Evolutionary conservation across 2,888 invertebrate genomes (phyloP).

Genomic region (Lasioglossum villosulum): DNA sequence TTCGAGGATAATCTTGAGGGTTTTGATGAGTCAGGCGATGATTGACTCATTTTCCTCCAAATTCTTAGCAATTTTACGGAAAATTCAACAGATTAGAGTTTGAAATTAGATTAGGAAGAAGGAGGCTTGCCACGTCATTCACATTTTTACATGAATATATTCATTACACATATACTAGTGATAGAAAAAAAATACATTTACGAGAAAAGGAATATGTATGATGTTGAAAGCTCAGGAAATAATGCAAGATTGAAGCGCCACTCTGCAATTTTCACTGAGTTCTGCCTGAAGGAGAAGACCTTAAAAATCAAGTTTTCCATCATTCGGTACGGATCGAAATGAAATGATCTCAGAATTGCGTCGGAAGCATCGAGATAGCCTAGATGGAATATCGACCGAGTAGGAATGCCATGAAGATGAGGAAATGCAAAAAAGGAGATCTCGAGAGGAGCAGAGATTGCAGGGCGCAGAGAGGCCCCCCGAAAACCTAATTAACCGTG

Average conservation of each 20-base stretch:
- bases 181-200: no score
- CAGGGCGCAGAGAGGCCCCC: background rate
- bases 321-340: background rate
- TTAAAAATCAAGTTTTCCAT: background rate
- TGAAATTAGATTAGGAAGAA: background rate
- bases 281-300: background rate
- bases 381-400: background rate
- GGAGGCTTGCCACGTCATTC: no score
- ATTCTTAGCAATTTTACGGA: background rate
- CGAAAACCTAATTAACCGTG: slow-evolving; percentile 45
- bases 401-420: background rate
- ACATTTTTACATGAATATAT: background rate
- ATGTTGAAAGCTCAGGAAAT: no score
- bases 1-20: background rate
- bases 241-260: no score
- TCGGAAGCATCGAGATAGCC: background rate
- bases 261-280: no score
- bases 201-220: no score
- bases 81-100: background rate
- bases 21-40: background rate
- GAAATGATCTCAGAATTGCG: background rate
- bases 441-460: background rate
- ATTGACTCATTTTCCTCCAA: background rate
- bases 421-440: background rate
- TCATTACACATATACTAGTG: no score